A percentile compares a stretch with the other conserved stretches of the same genome.
Conservation (phyloP, 2,888 invertebrate species). For the Chymomyza procnemis region DNA sequence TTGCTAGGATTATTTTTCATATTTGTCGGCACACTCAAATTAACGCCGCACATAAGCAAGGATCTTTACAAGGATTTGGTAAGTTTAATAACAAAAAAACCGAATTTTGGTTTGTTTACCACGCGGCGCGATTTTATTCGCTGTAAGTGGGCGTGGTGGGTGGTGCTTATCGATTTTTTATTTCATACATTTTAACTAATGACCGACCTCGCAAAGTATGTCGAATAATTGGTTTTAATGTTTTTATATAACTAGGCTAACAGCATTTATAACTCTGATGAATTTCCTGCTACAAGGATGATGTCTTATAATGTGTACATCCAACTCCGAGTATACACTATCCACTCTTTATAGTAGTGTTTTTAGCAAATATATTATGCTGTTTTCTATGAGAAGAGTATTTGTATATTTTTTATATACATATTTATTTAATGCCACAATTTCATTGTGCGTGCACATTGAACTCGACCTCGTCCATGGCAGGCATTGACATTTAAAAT, state of each 20-base stretch:
- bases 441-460: conserved; percentile 40
- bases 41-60: conserved; percentile 94
- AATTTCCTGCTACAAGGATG: too few relatives aligned
- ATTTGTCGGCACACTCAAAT: conserved; percentile 94
- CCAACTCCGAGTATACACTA: too few relatives aligned
- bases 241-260: neutral
- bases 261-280: too few relatives aligned
- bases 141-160: neutral
- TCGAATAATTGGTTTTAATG: neutral
- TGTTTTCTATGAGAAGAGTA: neutral
- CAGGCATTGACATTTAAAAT: conserved; percentile 55
- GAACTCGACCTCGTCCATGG: conserved; percentile 69
- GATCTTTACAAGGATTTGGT: conserved; percentile 98
- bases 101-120: conserved; percentile 23
- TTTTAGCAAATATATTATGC: neutral
- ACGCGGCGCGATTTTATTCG: neutral
- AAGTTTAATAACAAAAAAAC: conserved; percentile 77
- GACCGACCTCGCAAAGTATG: neutral
- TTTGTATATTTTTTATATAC: neutral
- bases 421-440: neutral
- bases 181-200: neutral
- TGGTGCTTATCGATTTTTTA: neutral
- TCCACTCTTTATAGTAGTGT: too few relatives aligned
- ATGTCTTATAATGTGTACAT: too few relatives aligned
- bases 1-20: conserved; percentile 96